Evolutionary conservation across 1,140 invertebrate genomes (phyloP), one percentile per base, ranked within the genome.

Genomic region (Drosophila micromelanica): DNA sequence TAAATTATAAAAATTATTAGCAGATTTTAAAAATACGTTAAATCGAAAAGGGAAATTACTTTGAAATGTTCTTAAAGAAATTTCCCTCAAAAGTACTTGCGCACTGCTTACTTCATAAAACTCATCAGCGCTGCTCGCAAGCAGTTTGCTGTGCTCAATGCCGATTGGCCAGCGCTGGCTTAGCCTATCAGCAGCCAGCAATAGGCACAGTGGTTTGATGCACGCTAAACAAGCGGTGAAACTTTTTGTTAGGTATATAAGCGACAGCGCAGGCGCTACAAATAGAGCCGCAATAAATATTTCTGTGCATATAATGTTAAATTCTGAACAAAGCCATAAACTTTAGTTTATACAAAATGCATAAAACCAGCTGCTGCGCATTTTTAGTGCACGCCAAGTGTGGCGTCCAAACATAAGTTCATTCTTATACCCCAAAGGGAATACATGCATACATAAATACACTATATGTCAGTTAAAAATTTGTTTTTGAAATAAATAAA

Each of bases 191-290:
- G 6, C 0, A 8, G 0, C 5, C 9, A 45, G 40, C 55, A 32
- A 57, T 5, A 27, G 32, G 40, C 55, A 57, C 55, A 57, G 40
- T 57, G 55, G 55, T 20, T 5, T 5, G 7, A 9, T 2, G 45
- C 3, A n/a, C n/a, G 27, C 9, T 3, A 13, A 32, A 15, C 6
- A 49, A 11, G 7, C 40, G 1, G 9, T 7, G 8, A 57, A 57
- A 45, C 3, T 11, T 2, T 9, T 2, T 13, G 9, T 8, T 4
- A 43, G 30, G 49, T 52, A 52, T 11, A 52, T 52, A 52, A 52
- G 30, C 13, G n/a, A 52, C 13, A 32, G 40, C 55, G 55, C 55
- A 57, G 9, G 13, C 55, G 55, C 40, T 32, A 5, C 5, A 43
- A 45, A 17, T 7, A 51, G 27, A 13, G 30, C 30, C 15, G 9